Base-by-base conservation (phyloP, 2,113 vertebrate genomes). In the Kobus ellipsiprymnus region DNA sequence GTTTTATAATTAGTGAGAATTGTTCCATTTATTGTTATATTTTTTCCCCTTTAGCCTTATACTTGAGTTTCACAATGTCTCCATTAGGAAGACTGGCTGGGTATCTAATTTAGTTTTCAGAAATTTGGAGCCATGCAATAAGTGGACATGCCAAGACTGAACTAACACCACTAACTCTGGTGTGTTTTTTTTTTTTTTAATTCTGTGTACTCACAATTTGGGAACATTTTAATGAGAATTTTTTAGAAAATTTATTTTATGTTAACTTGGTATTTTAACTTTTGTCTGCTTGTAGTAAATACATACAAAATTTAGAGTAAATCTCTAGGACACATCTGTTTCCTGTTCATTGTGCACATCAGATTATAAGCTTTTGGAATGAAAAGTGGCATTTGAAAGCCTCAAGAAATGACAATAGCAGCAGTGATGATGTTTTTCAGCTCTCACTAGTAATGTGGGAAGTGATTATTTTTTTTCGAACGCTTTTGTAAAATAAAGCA, bases 401-500 rank as follows among this genome's bases (percentile, higher is more conserved):
- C 27, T 86, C 57, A 95, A 33, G 97, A 92, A 97, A 95, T 97
- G 97, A 96, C 82, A 90, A 86, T 74, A 96, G 84, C 90, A 80
- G 95, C 62, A 33, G 1, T 1, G 71, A 88, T 46, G 77, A 85
- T 90, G 83, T 87, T 95, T 97, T 97, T 50, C 7, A 2, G 10
- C 8, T 33, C 16, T 91, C 17, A 7, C 15, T 92, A 40, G 21
- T 81, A 15, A 93, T 80, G 74, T 88, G 93, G 57, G 81, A 96
- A 95, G 52, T 62, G 57, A 71, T 88, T 67, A 54, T 74, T 57
- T 54, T 90, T 54, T 50, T 96, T 95, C 54, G 85, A 94, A 94
- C 46, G 1, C 12, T 44, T 94, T 93, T 33, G 25, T 30, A 77
- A 90, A 85, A 82, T 92, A 67, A 96, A 90, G 19, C 59, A 33